A percentile compares a stretch with the other conserved stretches of the same genome.
Conservation (phyloP, 2,113 vertebrate species). For the Axis porcinus region DNA sequence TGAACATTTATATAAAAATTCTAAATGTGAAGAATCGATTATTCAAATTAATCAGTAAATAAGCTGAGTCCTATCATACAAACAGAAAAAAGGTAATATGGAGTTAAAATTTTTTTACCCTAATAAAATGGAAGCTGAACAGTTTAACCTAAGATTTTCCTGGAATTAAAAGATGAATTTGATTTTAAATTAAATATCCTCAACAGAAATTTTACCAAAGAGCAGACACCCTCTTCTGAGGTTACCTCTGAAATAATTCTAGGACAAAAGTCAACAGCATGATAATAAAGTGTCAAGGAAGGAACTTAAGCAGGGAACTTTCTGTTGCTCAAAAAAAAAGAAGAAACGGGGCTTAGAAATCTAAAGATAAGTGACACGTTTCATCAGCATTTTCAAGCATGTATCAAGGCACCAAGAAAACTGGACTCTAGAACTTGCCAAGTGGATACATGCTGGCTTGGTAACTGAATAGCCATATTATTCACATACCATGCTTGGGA, state of each 20-base stretch:
- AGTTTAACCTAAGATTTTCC: neutral
- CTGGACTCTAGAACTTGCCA: neutral
- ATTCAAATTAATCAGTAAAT: constrained; percentile 4
- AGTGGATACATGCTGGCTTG: neutral
- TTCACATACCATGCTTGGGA: neutral
- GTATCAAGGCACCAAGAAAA: neutral
- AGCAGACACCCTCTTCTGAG: neutral
- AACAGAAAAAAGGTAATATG: neutral
- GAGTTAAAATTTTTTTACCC: neutral
- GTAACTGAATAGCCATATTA: neutral
- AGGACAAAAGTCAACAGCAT: neutral
- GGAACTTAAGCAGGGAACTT: neutral
- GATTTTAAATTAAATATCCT: neutral
- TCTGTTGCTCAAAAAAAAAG: neutral
- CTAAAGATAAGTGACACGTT: neutral
- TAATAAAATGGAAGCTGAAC: neutral
- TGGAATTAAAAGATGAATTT: neutral
- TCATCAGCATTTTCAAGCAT: neutral
- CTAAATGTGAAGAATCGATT: neutral
- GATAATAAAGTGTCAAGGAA: neutral
- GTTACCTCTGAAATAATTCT: neutral
- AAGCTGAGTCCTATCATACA: constrained; percentile 4
- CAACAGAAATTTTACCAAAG: neutral
- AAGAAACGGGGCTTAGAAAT: neutral
- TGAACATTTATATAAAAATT: neutral